Evolutionary conservation across 2,888 invertebrate species (phyloP).

Genomic region (Steromphala cineraria): DNA sequence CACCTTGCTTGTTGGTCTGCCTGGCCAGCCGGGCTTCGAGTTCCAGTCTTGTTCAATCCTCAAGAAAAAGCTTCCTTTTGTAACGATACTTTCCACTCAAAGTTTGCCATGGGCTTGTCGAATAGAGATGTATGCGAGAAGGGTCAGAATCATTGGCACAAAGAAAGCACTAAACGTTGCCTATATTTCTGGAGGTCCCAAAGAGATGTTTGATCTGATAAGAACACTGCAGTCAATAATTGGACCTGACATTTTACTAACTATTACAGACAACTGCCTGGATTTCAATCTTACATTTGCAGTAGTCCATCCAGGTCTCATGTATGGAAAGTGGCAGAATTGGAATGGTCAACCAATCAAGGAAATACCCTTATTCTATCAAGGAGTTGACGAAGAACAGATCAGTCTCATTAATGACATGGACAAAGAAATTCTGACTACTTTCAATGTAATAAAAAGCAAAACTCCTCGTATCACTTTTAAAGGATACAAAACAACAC

Average conservation of each 20-base stretch:
- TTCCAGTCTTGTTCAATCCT: conserved; percentile 52
- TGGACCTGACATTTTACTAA: conserved; percentile 47
- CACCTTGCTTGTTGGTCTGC: conserved; percentile 58
- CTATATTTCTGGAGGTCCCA: conserved; percentile 38
- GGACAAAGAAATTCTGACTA: conserved; percentile 22
- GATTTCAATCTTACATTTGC: conserved; percentile 60
- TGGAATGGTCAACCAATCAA: conserved; percentile 57
- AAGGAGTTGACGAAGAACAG: conserved; percentile 54
- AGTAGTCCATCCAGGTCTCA: conserved; percentile 59
- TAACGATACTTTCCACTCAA: conserved; percentile 58
- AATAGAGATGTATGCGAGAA: conserved; percentile 51
- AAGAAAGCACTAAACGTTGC: conserved; percentile 51
- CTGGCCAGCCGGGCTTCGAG: conserved; percentile 65
- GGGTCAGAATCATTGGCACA: conserved; percentile 53
- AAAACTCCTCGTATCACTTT: conserved; percentile 45
- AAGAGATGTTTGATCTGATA: conserved; percentile 31
- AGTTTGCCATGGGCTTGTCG: conserved; percentile 65
- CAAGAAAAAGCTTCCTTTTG: conserved; percentile 30
- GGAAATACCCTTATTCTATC: conserved; percentile 59
- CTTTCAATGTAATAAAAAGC: conserved; percentile 48
- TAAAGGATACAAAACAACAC: conserved; percentile 31
- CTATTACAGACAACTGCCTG: conserved; percentile 49
- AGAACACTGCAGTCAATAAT: conserved; percentile 48
- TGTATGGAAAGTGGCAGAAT: conserved; percentile 60
- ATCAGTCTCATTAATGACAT: conserved; percentile 49